phyloP scores from a whole-genome alignment of 2,888 invertebrate species.

The Eupithecia pulchellata region DNA sequence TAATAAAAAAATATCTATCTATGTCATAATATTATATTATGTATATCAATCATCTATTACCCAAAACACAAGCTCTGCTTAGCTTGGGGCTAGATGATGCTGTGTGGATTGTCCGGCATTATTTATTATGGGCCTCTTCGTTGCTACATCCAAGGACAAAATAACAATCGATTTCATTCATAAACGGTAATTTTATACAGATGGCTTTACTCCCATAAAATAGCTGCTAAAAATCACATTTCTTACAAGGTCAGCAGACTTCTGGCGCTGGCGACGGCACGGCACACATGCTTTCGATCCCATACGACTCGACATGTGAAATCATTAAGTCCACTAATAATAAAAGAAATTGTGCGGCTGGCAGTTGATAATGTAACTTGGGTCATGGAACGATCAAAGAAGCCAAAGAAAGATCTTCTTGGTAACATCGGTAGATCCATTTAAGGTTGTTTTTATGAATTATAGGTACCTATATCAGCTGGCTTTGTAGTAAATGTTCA shows the following conservation, averaged over 20 bases:
- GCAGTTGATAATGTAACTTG: not conserved
- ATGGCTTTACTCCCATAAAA: conserved; percentile 11
- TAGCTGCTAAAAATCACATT: conserved; percentile 19
- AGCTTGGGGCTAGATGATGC: no score
- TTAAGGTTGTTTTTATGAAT: not conserved
- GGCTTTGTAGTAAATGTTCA: not conserved
- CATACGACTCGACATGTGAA: conserved; percentile 39
- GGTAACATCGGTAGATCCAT: not conserved
- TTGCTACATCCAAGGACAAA: not conserved
- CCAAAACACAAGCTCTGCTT: no score
- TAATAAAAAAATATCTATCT: no score
- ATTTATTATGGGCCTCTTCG: no score
- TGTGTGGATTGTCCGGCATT: no score
- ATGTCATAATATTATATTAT: no score
- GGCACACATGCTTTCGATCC: conserved; percentile 18
- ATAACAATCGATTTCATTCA: not conserved
- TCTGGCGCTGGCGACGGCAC: not conserved
- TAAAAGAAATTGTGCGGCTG: not conserved
- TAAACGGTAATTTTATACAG: not conserved
- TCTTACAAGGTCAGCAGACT: conserved; percentile 21
- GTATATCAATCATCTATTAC: no score
- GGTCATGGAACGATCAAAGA: not conserved
- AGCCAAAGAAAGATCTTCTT: not conserved
- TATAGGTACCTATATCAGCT: no score
- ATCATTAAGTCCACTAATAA: conserved; percentile 6